A percentile compares a stretch with the other conserved stretches of the same genome.
phyloP scores from a whole-genome alignment of 2,888 invertebrate genomes.

The Hyposoter didymator region DNA sequence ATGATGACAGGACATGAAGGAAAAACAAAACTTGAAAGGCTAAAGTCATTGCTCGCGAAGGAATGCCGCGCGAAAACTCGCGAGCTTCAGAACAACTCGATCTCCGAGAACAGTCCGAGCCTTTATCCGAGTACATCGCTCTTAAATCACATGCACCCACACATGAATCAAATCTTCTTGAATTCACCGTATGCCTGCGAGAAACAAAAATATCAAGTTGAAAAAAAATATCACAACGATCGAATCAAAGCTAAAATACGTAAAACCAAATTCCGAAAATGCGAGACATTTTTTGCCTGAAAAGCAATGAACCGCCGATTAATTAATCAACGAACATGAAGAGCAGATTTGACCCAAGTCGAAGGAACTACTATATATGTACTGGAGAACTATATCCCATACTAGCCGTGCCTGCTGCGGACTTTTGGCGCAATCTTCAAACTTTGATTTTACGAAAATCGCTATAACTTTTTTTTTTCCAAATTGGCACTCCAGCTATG shows the following conservation, averaged over 20 bases:
- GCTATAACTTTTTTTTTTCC: no score
- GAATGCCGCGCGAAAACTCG: conserved; percentile 55
- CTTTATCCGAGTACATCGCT: conserved; percentile 46
- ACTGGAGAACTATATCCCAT: not conserved
- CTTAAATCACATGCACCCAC: conserved; percentile 35
- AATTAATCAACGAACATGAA: not conserved
- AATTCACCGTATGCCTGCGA: conserved; percentile 8
- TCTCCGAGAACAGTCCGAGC: conserved; percentile 60
- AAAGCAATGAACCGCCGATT: not conserved
- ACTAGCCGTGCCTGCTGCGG: no score
- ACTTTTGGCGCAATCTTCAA: no score
- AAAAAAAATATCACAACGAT: not conserved
- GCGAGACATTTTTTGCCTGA: not conserved
- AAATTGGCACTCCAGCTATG: no score
- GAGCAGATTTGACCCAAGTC: not conserved
- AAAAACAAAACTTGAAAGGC: conserved; percentile 8
- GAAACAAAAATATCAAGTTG: conserved; percentile 43
- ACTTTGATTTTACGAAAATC: no score
- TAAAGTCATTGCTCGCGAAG: conserved; percentile 28
- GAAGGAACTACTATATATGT: not conserved
- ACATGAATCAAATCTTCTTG: conserved; percentile 31
- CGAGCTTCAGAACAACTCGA: conserved; percentile 40
- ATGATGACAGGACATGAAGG: not conserved
- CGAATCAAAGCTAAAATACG: not conserved
- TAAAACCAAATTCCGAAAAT: not conserved